Evolutionary conservation across 2,113 vertebrate genomes (phyloP).

Genomic region (Machaerirhynchus nigripectus): DNA sequence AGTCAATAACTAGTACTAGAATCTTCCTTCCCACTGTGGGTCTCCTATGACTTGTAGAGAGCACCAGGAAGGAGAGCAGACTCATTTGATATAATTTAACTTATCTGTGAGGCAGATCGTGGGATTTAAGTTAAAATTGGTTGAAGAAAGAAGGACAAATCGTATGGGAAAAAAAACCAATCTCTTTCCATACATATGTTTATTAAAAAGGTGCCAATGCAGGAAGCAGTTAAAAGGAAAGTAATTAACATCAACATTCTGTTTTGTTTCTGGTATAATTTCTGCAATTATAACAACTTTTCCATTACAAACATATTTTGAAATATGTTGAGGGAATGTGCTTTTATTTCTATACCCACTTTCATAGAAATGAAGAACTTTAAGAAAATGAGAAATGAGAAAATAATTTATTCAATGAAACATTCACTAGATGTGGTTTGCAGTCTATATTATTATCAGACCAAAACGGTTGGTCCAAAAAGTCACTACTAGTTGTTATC

Average conservation of each 20-base stretch:
- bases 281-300: constrained; percentile 21
- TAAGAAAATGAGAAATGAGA: too few species aligned
- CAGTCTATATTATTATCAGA: not conserved
- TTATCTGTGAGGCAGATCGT: not conserved
- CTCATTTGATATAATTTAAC: not conserved
- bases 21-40: not conserved
- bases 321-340: not conserved
- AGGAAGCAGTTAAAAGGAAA: not conserved
- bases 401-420: constrained; percentile 38
- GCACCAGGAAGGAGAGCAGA: not conserved
- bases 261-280: constrained; percentile 9
- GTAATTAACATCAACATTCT: not conserved
- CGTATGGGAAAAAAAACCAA: not conserved
- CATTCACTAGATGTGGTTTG: not conserved
- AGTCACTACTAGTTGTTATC: constrained; percentile 1
- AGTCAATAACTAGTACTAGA: not conserved
- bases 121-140: not conserved
- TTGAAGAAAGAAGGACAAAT: not conserved
- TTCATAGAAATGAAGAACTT: constrained; percentile 13
- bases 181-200: not conserved
- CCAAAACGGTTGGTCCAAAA: not conserved
- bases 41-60: not conserved
- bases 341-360: not conserved
- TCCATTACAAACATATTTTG: not conserved
- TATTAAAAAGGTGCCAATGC: not conserved